These are phyloP conservation scores for Spodoptera picta DNA, from an alignment of 2,888 invertebrate genomes.

Conservation along the genomic window DNA sequence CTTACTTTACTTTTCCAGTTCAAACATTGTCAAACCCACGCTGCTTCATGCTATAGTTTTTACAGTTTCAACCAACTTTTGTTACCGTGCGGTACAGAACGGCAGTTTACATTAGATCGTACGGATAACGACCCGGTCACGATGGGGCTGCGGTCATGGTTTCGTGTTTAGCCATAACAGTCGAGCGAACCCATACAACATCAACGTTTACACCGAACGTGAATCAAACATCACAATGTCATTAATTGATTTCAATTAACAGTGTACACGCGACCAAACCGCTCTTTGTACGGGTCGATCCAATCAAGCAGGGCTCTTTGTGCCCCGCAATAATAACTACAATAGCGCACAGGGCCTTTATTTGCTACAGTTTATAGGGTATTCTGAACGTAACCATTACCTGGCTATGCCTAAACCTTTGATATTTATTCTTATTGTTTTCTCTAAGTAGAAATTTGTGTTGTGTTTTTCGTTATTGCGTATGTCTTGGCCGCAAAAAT, in stretches of 20 bases:
- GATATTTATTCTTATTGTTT: conserved; percentile 30
- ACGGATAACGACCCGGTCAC: conserved; percentile 5
- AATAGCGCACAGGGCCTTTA: conserved; percentile 33
- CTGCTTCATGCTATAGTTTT: too few species aligned
- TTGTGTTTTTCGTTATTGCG: not conserved
- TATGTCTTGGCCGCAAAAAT: not conserved
- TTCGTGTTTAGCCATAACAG: conserved; percentile 6
- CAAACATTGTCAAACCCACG: too few species aligned
- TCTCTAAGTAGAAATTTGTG: conserved; percentile 10
- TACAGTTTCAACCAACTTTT: too few species aligned
- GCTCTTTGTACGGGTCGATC: conserved; percentile 43
- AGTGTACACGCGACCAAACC: conserved; percentile 23
- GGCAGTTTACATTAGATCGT: conserved; percentile 8
- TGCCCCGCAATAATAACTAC: conserved; percentile 38
- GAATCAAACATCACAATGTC: conserved; percentile 31
- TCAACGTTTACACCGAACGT: conserved; percentile 26
- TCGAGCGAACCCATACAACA: conserved; percentile 11
- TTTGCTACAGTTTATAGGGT: conserved; percentile 30
- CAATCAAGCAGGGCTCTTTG: conserved; percentile 45
- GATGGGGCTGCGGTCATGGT: conserved; percentile 26
- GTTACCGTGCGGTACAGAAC: not conserved
- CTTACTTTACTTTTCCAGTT: too few species aligned
- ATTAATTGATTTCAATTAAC: conserved; percentile 50
- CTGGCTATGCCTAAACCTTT: conserved; percentile 25
- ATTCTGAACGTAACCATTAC: conserved; percentile 13